Conservation (phyloP, 2,888 invertebrate genomes). For the Rhamphomyia laevipes region DNA sequence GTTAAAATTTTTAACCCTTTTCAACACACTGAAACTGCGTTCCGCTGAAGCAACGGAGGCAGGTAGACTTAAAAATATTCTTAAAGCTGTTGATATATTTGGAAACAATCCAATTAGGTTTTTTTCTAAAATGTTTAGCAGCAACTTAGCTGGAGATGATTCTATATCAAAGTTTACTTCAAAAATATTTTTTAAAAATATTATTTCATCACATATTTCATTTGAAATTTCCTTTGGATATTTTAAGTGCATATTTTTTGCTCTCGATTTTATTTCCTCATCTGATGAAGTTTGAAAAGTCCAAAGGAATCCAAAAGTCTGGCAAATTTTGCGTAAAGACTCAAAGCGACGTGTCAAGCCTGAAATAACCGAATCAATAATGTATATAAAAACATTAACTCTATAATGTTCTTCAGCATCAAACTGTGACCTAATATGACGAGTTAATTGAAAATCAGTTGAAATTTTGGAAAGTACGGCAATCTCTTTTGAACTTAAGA, state of each 20-base stretch:
- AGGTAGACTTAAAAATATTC: not conserved
- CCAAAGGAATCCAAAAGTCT: not conserved
- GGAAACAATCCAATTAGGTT: slow-evolving; percentile 1
- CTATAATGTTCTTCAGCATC: not conserved
- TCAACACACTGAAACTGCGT: not conserved
- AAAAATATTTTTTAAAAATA: not conserved
- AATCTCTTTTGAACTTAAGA: not conserved
- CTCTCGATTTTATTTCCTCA: not conserved
- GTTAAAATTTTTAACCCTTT: not conserved
- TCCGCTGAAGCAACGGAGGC: not conserved
- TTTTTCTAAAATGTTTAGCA: not conserved
- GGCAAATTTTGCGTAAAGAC: not conserved
- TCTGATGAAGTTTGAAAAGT: not conserved
- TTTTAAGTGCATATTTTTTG: not conserved
- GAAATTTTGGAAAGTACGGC: not conserved
- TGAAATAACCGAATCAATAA: not conserved
- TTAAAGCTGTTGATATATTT: not conserved
- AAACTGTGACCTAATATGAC: not conserved
- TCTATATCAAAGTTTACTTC: slow-evolving; percentile 1
- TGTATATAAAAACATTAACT: not conserved
- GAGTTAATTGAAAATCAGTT: not conserved
- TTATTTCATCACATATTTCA: not conserved
- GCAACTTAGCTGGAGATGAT: not conserved
- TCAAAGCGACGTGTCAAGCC: not conserved
- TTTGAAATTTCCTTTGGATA: not conserved